phyloP scores from a whole-genome alignment of 2,113 vertebrate species.

The Baryphthengus martii region DNA sequence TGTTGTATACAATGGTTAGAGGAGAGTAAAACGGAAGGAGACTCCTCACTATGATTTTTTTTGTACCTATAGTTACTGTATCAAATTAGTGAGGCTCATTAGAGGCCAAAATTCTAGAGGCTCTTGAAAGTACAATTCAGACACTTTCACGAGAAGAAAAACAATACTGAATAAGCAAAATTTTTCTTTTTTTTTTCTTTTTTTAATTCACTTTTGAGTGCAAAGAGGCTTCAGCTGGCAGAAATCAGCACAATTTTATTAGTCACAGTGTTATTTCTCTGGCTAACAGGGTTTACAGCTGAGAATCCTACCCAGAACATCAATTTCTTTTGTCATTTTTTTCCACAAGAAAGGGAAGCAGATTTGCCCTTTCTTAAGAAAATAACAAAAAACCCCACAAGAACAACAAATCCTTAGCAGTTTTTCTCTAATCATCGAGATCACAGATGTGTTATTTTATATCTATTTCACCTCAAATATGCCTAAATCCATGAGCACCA shows the following conservation, averaged over 20 bases:
- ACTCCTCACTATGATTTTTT: background rate
- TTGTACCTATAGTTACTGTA: background rate
- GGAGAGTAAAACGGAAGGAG: background rate
- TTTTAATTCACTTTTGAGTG: background rate
- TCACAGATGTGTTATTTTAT: background rate
- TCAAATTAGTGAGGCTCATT: background rate
- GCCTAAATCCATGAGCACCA: background rate
- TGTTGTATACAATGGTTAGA: background rate
- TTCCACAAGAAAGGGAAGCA: background rate
- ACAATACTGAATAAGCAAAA: background rate
- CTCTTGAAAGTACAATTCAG: background rate
- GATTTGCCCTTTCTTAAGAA: background rate
- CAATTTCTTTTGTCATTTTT: background rate
- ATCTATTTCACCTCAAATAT: constrained; percentile 3
- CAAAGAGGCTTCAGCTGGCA: background rate
- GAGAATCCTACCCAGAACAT: background rate
- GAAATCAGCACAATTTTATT: background rate
- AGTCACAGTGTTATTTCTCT: background rate
- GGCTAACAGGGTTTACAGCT: background rate
- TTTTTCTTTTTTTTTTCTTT: too few relatives aligned
- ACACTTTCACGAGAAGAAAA: background rate
- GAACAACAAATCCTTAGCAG: background rate
- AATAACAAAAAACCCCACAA: background rate
- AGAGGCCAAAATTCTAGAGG: background rate
- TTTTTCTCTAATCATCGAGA: background rate